phyloP scores from a whole-genome alignment of 2,888 invertebrate genomes.

The Mechanitis messenoides region DNA sequence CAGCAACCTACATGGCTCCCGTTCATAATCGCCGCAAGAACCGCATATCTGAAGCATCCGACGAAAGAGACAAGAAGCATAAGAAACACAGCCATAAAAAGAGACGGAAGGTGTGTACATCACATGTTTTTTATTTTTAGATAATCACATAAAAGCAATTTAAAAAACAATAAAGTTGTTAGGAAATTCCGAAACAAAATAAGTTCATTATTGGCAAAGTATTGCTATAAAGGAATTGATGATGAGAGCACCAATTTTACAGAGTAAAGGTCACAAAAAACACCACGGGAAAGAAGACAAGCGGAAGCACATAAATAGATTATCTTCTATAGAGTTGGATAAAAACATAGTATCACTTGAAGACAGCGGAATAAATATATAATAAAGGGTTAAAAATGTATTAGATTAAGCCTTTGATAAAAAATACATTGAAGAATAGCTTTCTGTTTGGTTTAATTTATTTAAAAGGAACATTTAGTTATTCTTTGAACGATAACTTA shows the following conservation, averaged over 20 bases:
- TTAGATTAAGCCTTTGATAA: too few species aligned
- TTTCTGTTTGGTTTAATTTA: not conserved
- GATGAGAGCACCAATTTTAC: not conserved
- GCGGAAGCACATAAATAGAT: slow-evolving; percentile 42
- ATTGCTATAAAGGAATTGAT: not conserved
- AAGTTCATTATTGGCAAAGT: not conserved
- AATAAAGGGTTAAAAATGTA: not conserved
- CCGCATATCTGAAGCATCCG: slow-evolving; percentile 22
- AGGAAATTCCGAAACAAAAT: too few species aligned
- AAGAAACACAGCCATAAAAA: slow-evolving; percentile 53
- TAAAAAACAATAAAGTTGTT: too few species aligned
- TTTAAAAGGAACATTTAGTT: not conserved
- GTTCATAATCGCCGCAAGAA: slow-evolving; percentile 45
- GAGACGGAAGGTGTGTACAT: slow-evolving; percentile 36
- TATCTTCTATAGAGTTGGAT: slow-evolving; percentile 48
- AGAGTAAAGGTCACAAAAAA: slow-evolving; percentile 43
- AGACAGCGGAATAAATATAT: slow-evolving; percentile 42
- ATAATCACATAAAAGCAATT: too few species aligned
- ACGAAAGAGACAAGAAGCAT: slow-evolving; percentile 38
- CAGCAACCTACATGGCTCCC: slow-evolving; percentile 61
- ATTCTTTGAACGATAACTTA: too few species aligned
- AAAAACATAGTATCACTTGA: slow-evolving; percentile 51
- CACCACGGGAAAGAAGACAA: slow-evolving; percentile 47
- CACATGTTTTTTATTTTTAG: too few species aligned
- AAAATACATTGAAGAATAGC: not conserved